Conservation (phyloP, 2,113 vertebrate genomes). For the Tenebrosternarchus preto region DNA sequence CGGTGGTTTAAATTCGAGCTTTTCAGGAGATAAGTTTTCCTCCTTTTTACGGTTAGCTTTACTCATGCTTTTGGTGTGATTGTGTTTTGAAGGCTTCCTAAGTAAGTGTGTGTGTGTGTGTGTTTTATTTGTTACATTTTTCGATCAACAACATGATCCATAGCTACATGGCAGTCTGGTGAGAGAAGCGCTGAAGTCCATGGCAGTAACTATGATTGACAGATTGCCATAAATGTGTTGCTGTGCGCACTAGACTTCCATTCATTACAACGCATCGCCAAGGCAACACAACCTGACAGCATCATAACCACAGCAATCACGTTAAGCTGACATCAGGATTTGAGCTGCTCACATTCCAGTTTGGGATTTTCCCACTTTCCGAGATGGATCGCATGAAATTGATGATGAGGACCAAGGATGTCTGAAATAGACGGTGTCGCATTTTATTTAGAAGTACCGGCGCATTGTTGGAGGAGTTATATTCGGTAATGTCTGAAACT, state of each 20-base stretch:
- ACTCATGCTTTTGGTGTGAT: too few species aligned
- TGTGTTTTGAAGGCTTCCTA: too few species aligned
- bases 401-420: background rate
- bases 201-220: constrained; percentile 49
- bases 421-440: background rate
- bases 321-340: constrained; percentile 20
- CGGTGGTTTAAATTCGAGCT: too few species aligned
- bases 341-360: constrained; percentile 35
- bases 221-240: constrained; percentile 39
- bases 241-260: constrained; percentile 27
- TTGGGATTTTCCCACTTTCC: background rate
- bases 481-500: background rate
- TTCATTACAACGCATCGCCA: constrained; percentile 43
- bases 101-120: background rate
- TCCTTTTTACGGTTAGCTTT: too few species aligned
- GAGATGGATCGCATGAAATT: constrained; percentile 2
- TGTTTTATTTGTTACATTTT: constrained; percentile 28
- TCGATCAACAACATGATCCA: constrained; percentile 15
- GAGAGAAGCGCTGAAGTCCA: constrained; percentile 11
- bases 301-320: constrained; percentile 38
- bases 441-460: background rate
- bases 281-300: constrained; percentile 32
- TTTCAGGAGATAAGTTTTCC: too few species aligned
- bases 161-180: constrained; percentile 16
- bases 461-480: background rate